These are phyloP conservation scores for Drosophila anomelani DNA, from an alignment of 2,888 invertebrate genomes.

Conservation along the genomic window DNA sequence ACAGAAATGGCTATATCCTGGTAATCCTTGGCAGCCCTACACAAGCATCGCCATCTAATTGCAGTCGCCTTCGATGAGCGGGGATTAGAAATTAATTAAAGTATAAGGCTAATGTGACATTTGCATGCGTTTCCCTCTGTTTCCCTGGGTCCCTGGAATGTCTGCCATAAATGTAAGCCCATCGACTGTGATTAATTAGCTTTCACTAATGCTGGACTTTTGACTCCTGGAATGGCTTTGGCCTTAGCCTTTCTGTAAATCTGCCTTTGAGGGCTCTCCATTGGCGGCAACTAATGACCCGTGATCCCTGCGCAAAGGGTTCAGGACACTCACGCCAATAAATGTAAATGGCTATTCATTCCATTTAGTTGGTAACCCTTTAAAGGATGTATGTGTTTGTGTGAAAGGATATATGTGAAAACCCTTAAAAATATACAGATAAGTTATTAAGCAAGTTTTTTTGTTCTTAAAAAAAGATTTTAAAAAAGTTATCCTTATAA, in stretches of 20 bases:
- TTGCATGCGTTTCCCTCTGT: slow-evolving; percentile 43
- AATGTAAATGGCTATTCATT: slow-evolving; percentile 9
- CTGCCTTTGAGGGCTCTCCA: slow-evolving; percentile 1
- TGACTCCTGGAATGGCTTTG: slow-evolving; percentile 12
- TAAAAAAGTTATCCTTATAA: no score
- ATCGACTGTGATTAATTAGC: slow-evolving; percentile 65
- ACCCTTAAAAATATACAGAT: no score
- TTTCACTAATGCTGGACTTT: slow-evolving; percentile 24
- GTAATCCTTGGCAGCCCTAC: slow-evolving; percentile 60
- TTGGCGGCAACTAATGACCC: slow-evolving; percentile 19
- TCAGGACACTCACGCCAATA: background rate
- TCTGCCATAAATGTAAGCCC: slow-evolving; percentile 7
- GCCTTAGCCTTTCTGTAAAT: background rate
- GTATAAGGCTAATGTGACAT: slow-evolving; percentile 62
- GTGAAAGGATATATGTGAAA: no score
- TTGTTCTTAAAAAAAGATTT: no score
- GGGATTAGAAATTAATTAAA: slow-evolving; percentile 76
- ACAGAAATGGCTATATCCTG: slow-evolving; percentile 51
- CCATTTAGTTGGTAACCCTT: background rate
- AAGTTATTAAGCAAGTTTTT: no score
- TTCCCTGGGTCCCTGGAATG: background rate
- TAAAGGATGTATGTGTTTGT: background rate
- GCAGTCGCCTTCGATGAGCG: slow-evolving; percentile 55
- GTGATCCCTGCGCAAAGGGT: background rate
- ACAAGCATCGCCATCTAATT: slow-evolving; percentile 60